Evolutionary conservation across 2,797 vertebrate genomes (phyloP), one percentile per base, ranked within the genome.

Genomic region (Manis crassicaudata): DNA sequence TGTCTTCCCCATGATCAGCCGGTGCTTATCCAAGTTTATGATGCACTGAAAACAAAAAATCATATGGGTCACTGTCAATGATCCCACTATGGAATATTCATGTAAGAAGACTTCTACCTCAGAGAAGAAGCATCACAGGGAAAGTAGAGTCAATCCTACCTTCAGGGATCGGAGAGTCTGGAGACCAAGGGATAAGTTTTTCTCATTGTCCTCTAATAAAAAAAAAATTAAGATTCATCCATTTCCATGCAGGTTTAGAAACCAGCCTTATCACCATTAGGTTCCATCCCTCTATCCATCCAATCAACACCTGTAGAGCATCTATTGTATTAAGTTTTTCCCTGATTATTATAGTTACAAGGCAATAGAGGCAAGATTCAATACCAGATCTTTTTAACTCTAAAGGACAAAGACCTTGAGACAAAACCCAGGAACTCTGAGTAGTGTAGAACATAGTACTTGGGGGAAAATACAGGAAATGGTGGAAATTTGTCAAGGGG

Each of bases 1-100:
- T 4, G 25, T 97, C 96, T 98, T 98, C 77, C 99, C 99, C 97
- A 99, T 97, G 87, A 99, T 85, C 11, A 99, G 97, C 73, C 99
- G 98, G 89, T 99, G 98, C 96, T 99, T 99, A 95, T 99, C 99
- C 97, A 99, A 98, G 95, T 99, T 99, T 97, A 99, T 99, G 63
- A 99, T 98, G 90, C 99, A 99, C 99, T 99, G 97, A 82, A 97
- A 98, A 94, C 96, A 96, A 97, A 97, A 65, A 95, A 32, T 8
- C 89, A 72, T 56, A 90, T 35, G 85, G 75, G 29, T 92, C 35
- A 89, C 63, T 86, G 50, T 94, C 58, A 83, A 17, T 80, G 50
- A 85, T 14, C 32, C 58, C 60, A 50, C 16, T 86, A 40, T 67
- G 60, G 11, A 10, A 27, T 82, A 27, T 43, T 60, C 79, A 50